Evolutionary conservation across 2,888 invertebrate species (phyloP).

Genomic region (Harpagoxenus sublaevis): DNA sequence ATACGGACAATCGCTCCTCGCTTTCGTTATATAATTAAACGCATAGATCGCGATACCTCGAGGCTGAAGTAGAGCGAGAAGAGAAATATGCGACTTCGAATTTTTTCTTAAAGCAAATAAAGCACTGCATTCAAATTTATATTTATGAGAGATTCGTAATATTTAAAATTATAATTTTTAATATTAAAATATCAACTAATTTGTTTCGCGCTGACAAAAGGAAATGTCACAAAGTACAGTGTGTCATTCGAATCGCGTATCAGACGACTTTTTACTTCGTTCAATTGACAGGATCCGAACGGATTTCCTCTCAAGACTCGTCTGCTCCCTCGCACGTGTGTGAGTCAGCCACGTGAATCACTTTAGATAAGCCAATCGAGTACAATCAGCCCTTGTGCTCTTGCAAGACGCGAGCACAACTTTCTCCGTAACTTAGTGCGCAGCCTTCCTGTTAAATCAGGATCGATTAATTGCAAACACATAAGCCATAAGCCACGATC

Average conservation of each 20-base stretch:
- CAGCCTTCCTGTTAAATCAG: conserved; percentile 26
- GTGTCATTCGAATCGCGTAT: neutral
- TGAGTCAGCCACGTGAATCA: conserved; percentile 54
- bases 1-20: neutral
- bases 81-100: neutral
- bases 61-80: neutral
- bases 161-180: neutral
- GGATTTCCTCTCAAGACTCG: conserved; percentile 5
- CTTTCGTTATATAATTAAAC: conserved; percentile 31
- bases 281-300: conserved; percentile 20
- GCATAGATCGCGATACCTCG: neutral
- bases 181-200: neutral
- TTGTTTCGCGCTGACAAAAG: neutral
- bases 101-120: neutral
- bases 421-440: conserved; percentile 26
- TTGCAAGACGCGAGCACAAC: conserved; percentile 24
- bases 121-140: neutral
- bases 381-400: conserved; percentile 52
- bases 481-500: neutral
- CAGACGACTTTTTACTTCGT: conserved; percentile 17
- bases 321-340: conserved; percentile 38
- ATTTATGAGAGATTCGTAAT: neutral
- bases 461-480: conserved; percentile 30
- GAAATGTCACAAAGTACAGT: neutral
- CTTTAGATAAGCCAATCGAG: conserved; percentile 49